Evolutionary conservation across 2,113 vertebrate species (phyloP).

Genomic region (Myiopsitta monachus): DNA sequence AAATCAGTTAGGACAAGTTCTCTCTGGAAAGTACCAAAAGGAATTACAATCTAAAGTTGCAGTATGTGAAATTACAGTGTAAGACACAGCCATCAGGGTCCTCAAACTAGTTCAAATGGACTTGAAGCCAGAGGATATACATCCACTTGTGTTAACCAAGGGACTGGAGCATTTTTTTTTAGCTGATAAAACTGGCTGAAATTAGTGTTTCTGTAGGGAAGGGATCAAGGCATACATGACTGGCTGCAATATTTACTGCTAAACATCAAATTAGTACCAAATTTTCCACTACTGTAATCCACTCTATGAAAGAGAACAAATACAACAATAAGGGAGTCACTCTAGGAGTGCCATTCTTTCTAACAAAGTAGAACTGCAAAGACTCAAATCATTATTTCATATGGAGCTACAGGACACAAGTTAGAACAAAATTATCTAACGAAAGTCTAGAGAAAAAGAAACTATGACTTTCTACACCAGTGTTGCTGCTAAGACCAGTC

Average conservation of each 20-base stretch:
- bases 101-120: background rate
- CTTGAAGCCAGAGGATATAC: background rate
- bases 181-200: background rate
- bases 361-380: constrained; percentile 13
- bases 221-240: background rate
- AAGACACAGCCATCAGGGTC: background rate
- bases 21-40: background rate
- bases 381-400: constrained; percentile 29
- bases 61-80: background rate
- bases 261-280: background rate
- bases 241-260: background rate
- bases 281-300: background rate
- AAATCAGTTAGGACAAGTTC: constrained; percentile 9
- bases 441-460: constrained; percentile 43
- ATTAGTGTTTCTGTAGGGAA: background rate
- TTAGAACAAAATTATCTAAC: constrained; percentile 41
- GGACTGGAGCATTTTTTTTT: background rate
- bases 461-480: constrained; percentile 13
- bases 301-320: background rate
- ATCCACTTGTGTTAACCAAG: background rate
- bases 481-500: constrained; percentile 21
- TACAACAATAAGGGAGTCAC: background rate
- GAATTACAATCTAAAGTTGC: background rate
- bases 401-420: constrained; percentile 31
- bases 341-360: background rate